These are phyloP conservation scores for Terrapene triunguis DNA, from an alignment of 2,113 vertebrate species.

Conservation along the genomic window DNA sequence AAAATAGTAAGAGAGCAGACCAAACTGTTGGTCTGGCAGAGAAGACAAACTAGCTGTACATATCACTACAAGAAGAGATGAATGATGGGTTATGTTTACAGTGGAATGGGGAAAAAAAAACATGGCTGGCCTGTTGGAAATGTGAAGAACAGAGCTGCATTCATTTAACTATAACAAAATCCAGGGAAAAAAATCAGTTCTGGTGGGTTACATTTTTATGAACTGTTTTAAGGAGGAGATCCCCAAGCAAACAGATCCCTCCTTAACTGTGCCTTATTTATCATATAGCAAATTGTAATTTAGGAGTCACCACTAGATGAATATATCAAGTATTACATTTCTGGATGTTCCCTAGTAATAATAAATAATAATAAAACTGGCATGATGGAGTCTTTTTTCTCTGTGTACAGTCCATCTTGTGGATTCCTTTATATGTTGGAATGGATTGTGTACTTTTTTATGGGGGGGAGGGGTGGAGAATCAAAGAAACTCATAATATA, in stretches of 20 bases:
- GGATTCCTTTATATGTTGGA: neutral
- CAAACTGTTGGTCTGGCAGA: neutral
- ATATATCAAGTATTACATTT: neutral
- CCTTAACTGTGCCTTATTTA: neutral
- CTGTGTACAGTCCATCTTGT: neutral
- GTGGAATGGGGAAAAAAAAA: neutral
- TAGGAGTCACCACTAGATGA: neutral
- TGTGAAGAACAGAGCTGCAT: neutral
- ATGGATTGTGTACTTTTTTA: neutral
- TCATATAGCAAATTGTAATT: neutral
- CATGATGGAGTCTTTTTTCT: neutral
- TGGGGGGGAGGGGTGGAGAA: neutral
- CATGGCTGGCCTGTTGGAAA: neutral
- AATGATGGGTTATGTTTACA: neutral
- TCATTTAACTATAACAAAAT: neutral
- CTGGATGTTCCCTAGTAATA: neutral
- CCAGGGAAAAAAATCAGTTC: neutral
- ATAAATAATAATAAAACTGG: neutral
- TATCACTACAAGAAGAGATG: neutral
- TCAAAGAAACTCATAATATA: neutral
- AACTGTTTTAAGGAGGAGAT: neutral
- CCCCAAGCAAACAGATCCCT: neutral
- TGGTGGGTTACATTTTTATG: neutral
- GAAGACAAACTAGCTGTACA: neutral
- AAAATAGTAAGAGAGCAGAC: neutral